phyloP scores from a whole-genome alignment of 2,797 vertebrate genomes.

The Eospalax fontanierii region DNA sequence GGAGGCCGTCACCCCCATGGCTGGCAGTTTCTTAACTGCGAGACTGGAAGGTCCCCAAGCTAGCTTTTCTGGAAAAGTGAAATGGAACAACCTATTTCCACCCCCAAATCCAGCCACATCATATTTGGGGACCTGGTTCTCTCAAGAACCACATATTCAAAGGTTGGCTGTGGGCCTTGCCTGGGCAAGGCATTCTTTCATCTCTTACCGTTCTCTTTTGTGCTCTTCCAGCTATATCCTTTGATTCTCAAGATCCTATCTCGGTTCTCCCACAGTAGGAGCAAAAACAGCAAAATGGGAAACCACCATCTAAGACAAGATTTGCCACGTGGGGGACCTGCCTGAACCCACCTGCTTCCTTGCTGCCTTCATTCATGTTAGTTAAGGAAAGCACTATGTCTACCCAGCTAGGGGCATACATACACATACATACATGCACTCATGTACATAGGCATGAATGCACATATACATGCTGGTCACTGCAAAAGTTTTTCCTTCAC shows the following conservation, averaged over 20 bases:
- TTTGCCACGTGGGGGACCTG: not conserved
- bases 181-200: not conserved
- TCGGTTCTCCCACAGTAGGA: not conserved
- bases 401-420: not conserved
- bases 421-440: not conserved
- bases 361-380: not conserved
- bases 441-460: not conserved
- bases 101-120: not conserved
- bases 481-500: not conserved
- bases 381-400: not conserved
- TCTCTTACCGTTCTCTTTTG: not conserved
- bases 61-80: not conserved
- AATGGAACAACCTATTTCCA: not conserved
- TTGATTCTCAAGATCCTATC: not conserved
- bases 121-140: not conserved
- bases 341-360: not conserved
- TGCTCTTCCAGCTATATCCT: not conserved
- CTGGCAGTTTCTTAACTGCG: conserved; percentile 16
- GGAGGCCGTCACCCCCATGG: not conserved
- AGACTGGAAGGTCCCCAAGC: conserved; percentile 40
- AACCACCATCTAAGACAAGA: not conserved
- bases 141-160: not conserved
- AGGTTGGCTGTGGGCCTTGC: not conserved
- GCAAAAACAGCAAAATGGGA: not conserved
- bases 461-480: not conserved